Conservation (phyloP, 1,140 invertebrate genomes). For the Drosophila malerkotliana region DNA sequence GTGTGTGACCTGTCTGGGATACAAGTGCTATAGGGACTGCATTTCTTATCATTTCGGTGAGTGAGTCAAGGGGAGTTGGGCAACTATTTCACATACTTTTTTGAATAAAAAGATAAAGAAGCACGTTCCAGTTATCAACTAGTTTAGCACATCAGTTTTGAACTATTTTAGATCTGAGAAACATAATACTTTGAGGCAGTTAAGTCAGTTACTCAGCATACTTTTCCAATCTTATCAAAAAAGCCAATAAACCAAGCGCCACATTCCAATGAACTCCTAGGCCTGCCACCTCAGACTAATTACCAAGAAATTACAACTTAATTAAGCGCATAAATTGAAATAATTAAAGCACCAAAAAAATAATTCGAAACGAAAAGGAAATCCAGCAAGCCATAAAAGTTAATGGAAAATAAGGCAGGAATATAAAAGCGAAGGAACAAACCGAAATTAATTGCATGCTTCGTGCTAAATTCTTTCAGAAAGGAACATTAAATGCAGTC, state of each 20-base stretch:
- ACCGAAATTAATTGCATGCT: conserved; percentile 64
- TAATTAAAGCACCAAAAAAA: conserved; percentile 17
- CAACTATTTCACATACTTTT: neutral
- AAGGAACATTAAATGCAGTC: conserved; percentile 45
- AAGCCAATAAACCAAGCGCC: conserved; percentile 1
- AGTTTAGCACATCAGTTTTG: neutral
- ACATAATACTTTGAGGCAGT: neutral
- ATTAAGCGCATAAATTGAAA: conserved; percentile 34
- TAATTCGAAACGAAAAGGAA: conserved; percentile 25
- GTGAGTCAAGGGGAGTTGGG: conserved; percentile 1
- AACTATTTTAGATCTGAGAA: neutral
- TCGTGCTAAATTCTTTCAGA: conserved; percentile 71
- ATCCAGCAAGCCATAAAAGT: conserved; percentile 34
- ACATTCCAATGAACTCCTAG: conserved; percentile 5
- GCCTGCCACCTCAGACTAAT: conserved; percentile 18
- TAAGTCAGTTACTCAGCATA: neutral
- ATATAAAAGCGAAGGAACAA: neutral
- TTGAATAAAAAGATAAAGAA: neutral
- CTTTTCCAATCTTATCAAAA: neutral
- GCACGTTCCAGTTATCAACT: neutral
- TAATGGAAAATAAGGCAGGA: conserved; percentile 33
- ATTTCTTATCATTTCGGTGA: conserved; percentile 25
- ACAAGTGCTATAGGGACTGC: conserved; percentile 8
- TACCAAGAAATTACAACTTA: conserved; percentile 40
- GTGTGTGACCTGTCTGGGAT: conserved; percentile 18